Evolutionary conservation across 2,797 vertebrate genomes (phyloP), one percentile per base, ranked within the genome.

Genomic region (Cossypha heuglini): DNA sequence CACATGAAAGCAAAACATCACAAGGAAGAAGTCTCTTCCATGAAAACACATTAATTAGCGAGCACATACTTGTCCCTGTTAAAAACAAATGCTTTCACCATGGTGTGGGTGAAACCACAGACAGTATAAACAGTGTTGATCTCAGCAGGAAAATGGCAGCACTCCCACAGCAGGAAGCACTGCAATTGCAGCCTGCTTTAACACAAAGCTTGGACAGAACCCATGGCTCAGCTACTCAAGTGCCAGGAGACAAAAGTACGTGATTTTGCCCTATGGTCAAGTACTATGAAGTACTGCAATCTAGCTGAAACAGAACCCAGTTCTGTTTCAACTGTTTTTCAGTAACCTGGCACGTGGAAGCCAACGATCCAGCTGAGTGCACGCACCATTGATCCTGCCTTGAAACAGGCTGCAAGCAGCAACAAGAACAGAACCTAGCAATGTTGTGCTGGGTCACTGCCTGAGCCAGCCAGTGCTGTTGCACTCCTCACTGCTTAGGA

Each of bases 111-210:
- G 91, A 98, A 97, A 97, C 85, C 64, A 13, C 13, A 90, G 16
- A n/a, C 88, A 93, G 90, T 78, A n/a, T 45, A 59, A 97, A 98
- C 98, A 97, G 89, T 85, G 80, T 98, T 98, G 82, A 97, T 99
- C 97, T 99, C 97, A 99, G 99, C 99, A 99, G 99, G 99, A 66
- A 98, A 98, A 99, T 99, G 99, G 97, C 99, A 99, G 97, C 96
- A 98, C 98, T 98, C 91, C 97, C 98, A 99, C 97, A 69, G 93
- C 76, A 98, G 49, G 93, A 97, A 98, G 98, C 95, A 92, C 98
- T 99, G 99, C 94, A 99, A 99, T 99, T 99, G 99, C 99, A 98
- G 97, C 99, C 99, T 99, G 99, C 99, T 99, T 98, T 97, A 74
- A 80, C 37, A 51, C n/a, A 67, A 9, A n/a, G 16, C 13, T 9